phyloP scores from a whole-genome alignment of 2,797 vertebrate species.

The Pyrocephalus nanus region DNA sequence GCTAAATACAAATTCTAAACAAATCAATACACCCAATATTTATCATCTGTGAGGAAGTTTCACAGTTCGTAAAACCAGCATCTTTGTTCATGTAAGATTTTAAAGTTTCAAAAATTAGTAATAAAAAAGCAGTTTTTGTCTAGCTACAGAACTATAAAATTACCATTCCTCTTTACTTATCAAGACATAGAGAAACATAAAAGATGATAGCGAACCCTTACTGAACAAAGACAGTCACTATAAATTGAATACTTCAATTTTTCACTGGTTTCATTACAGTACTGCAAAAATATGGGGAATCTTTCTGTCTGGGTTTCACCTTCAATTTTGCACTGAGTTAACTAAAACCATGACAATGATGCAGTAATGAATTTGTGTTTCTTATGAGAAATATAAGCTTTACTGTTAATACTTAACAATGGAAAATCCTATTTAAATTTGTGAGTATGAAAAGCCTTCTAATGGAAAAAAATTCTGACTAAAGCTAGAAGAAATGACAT shows the following conservation, averaged over 20 bases:
- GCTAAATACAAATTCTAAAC: background rate
- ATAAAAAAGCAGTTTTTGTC: background rate
- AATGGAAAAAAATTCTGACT: background rate
- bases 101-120: background rate
- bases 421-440: background rate
- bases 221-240: background rate
- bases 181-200: background rate
- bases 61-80: background rate
- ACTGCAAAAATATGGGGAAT: background rate
- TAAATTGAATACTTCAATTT: background rate
- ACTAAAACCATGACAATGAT: background rate
- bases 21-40: background rate
- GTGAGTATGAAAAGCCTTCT: background rate
- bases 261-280: background rate
- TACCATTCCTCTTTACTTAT: background rate
- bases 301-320: background rate
- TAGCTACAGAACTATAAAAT: background rate
- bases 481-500: background rate
- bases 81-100: background rate
- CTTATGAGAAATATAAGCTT: background rate
- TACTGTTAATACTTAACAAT: background rate
- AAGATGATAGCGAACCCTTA: background rate
- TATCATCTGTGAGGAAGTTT: background rate
- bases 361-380: background rate
- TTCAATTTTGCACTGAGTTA: background rate